Evolutionary conservation across 2,797 vertebrate genomes (phyloP).

Genomic region (Urocyon cinereoargenteus): DNA sequence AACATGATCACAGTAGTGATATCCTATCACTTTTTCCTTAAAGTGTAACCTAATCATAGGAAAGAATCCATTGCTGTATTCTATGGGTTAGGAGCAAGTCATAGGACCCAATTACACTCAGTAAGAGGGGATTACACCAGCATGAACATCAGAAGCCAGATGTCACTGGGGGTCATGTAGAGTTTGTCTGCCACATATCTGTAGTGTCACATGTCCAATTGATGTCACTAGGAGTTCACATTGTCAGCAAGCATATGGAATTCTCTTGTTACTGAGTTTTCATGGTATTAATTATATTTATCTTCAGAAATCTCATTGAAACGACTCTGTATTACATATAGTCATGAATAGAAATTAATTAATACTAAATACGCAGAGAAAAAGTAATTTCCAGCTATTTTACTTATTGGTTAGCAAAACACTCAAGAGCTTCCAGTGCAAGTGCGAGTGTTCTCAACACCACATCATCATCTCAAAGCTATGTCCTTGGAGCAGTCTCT

Average conservation of each 20-base stretch:
- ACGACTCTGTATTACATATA: not conserved
- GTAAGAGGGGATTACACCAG: not conserved
- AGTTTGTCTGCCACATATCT: not conserved
- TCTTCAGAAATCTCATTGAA: not conserved
- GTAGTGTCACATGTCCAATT: not conserved
- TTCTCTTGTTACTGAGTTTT: not conserved
- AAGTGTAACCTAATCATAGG: not conserved
- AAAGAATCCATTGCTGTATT: not conserved
- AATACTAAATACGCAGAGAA: not conserved
- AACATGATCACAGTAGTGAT: not conserved
- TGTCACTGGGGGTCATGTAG: not conserved
- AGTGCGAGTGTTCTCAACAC: not conserved
- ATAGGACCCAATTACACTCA: not conserved
- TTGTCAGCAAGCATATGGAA: too few species aligned
- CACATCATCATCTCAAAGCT: not conserved
- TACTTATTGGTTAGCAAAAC: not conserved
- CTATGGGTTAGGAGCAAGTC: not conserved
- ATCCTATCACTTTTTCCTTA: not conserved
- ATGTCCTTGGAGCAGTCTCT: not conserved
- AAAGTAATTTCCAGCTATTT: not conserved
- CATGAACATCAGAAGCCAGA: not conserved
- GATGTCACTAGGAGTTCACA: not conserved
- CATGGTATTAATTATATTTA: not conserved
- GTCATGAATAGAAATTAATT: not conserved
- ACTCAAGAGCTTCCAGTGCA: not conserved